Evolutionary conservation across 2,797 vertebrate genomes (phyloP), one percentile per base, ranked within the genome.

Genomic region (Chaunax sp.): DNA sequence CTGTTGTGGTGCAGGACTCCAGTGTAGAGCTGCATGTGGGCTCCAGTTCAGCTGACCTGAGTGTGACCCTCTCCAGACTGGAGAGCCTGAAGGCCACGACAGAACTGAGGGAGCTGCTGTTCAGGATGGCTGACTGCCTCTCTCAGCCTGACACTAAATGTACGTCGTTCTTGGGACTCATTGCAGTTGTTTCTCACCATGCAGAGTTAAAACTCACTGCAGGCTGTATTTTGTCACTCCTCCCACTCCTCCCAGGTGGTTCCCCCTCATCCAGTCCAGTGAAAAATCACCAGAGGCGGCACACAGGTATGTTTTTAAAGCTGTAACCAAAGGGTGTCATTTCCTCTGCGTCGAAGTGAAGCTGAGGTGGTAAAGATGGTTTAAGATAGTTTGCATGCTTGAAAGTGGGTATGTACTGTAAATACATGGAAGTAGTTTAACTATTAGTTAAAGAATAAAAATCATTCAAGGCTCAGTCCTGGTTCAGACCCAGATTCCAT

Each of bases 81-180:
- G 69, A 78, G 13, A 80, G 68, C 8, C 54, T 49, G 0, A 71
- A 79, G 38, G 87, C 87, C 41, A 70, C 43, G 18, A 69, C 57
- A 9, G 88, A 91, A 47, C 72, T 94, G 58, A 90, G 77, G 72
- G 88, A 92, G 56, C 85, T 93, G 66, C 82, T 94, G 43, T 93
- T 94, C 72, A 82, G 68, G n/a, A 93, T 94, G 92, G 91, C 89
- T 0, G 90, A 91, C 56, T 67, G 65, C 40, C 77, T 93, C 20
- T 38, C 67, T 9, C 77, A 81, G 45, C 51, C 62, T 1, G 65
- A 83, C 12, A 26, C 30, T 44, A 51, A 52, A 68, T 75, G 82
- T 80, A 61, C 43, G 9, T 54, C 25, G 3, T 28, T 35, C 11
- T 20, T 19, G n/a, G n/a, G n/a, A n/a, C 15, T 12, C 8, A 3